Base-by-base conservation (phyloP, 2,113 vertebrate genomes). In the Hystrix cristata region DNA sequence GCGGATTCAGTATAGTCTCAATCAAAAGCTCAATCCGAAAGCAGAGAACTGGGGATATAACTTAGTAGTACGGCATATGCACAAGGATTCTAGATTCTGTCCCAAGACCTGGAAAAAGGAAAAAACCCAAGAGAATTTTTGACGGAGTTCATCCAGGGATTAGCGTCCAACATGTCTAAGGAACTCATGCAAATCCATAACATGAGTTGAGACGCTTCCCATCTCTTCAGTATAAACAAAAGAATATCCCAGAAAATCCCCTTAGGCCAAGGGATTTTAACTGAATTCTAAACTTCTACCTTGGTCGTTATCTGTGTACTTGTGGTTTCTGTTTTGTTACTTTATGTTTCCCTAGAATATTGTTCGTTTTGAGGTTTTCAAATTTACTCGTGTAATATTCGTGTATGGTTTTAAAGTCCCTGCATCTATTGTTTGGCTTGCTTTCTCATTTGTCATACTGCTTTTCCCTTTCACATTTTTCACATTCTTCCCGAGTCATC, bases 291-390 rank as follows among this genome's bases (percentile, higher is more conserved):
- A 79, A 85, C 71, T 38, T 92, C 60, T 79, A 64, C n/a, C 55
- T 85, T 94, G 11, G 48, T 76, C 79, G 23, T 48, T 59, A 25
- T 64, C 62, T 94, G 29, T 86, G 38, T 59, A 38, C 57, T 69
- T 71, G 34, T 57, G 29, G 65, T 86, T 89, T 81, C 78, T 81
- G 51, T 74, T 83, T 92, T 69, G 34, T 60, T 51, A 74, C 60
- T 91, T 87, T 69, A 38, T 48, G 51, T 92, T 95, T 89, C 78
- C 89, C 83, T 88, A 64, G 83, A 84, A 95, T 38, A 71, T 43
- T 53, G 19, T 72, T 87, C 51, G 38, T 83, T 85, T 74, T 81
- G 71, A 76, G 25, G 53, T 93, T 90, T 93, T 59, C 11, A 86
- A 74, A 74, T 89, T 59, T 86, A 95, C 65, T 93, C 57, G n/a